Evolutionary conservation across 1,140 invertebrate genomes (phyloP).

Genomic region (Diploscapter pachys): DNA sequence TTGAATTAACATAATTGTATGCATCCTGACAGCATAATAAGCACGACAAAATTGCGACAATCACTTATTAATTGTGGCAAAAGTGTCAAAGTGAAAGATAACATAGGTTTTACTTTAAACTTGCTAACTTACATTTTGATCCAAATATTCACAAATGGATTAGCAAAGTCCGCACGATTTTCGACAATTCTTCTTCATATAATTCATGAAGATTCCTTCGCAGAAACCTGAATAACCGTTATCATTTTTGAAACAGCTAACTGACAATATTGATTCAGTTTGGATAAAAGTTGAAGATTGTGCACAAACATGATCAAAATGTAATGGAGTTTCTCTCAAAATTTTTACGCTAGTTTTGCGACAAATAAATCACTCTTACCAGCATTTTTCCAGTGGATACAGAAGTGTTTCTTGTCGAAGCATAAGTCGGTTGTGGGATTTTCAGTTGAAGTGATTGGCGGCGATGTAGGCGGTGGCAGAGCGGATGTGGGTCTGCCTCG

Average conservation of each 20-base stretch:
- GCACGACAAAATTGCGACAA: neutral
- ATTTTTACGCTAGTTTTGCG: too few species aligned
- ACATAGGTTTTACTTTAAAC: neutral
- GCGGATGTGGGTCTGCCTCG: conserved; percentile 1
- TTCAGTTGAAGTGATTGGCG: conserved; percentile 11
- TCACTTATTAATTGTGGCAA: conserved; percentile 1
- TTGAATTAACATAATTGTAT: neutral
- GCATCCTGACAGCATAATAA: conserved; percentile 9
- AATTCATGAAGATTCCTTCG: conserved; percentile 51
- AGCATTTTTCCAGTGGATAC: conserved; percentile 50
- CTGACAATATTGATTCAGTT: too few species aligned
- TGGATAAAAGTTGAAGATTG: too few species aligned
- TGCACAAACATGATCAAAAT: too few species aligned
- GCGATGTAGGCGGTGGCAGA: conserved; percentile 10
- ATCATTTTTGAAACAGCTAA: too few species aligned
- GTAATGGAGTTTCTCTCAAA: too few species aligned
- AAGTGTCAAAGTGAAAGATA: neutral
- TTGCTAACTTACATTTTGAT: neutral
- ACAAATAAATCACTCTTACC: neutral
- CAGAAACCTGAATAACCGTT: conserved; percentile 40
- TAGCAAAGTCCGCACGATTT: conserved; percentile 48
- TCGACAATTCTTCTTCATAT: conserved; percentile 57
- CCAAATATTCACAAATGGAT: conserved; percentile 3
- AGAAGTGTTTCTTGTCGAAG: conserved; percentile 54
- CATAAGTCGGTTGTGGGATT: conserved; percentile 17